Evolutionary conservation across 2,797 vertebrate genomes (phyloP).

Genomic region (Mycteria americana): DNA sequence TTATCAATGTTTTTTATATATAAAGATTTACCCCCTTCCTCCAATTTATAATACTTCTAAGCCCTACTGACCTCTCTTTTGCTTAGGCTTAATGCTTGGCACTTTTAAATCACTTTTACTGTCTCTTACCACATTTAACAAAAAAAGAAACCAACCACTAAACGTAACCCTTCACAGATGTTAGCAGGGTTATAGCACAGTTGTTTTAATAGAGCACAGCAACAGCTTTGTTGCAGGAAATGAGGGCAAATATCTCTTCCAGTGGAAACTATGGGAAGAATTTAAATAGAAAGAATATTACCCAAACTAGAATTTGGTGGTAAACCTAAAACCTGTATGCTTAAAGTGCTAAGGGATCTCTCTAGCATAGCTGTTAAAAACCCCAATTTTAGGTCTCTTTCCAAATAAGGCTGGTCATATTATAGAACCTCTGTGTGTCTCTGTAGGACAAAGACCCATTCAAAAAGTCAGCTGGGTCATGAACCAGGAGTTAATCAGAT

Average conservation of each 20-base stretch:
- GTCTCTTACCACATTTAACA: not conserved
- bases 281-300: constrained; percentile 18
- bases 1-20: not conserved
- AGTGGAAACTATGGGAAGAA: constrained; percentile 40
- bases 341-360: not conserved
- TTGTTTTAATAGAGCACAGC: constrained; percentile 10
- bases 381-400: not conserved
- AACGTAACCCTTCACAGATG: not conserved
- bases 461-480: not conserved
- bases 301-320: not conserved
- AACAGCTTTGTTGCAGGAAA: constrained; percentile 48
- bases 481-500: not conserved
- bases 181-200: not conserved
- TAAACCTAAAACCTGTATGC: not conserved
- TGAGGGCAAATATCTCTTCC: constrained; percentile 27
- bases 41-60: not conserved
- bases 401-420: not conserved
- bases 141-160: not conserved
- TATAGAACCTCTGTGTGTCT: not conserved
- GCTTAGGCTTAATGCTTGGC: not conserved
- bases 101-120: not conserved
- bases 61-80: not conserved
- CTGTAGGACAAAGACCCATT: not conserved
- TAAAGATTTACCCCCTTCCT: not conserved
- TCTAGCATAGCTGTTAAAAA: not conserved